Evolutionary conservation across 2,888 invertebrate genomes (phyloP), one percentile per base, ranked within the genome.

Genomic region (Spodoptera littoralis): DNA sequence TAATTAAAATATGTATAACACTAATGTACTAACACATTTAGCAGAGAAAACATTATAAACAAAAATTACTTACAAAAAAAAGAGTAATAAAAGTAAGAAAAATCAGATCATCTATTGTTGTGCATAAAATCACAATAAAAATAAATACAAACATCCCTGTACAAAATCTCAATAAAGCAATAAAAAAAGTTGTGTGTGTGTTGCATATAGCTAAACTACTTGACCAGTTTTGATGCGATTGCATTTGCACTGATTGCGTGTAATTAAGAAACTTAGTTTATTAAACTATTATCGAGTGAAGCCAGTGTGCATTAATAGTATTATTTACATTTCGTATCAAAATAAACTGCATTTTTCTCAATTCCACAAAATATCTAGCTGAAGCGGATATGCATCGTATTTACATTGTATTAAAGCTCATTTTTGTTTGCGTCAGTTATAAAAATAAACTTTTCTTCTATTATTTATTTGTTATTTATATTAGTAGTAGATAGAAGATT

Each of bases 371-470:
- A 27, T 63, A 65, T 59, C 12, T 45, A 53, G 56, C 53, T 46
- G 49, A 73, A 71, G 50, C 67, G 67, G 67, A 65, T 67, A 71
- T 73, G 71, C 65, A 67, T 67, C 60, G 24, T 76, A 60, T 71
- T 48, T 54, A 58, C 36, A 60, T 48, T 44, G 18, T 54, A 18
- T 76, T 76, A 76, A 76, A 76, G 66, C 73, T 61, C 9, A 56
- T 62, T 24, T 46, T 55, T 70, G 36, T 27, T 71, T 69, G 61
- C 55, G 56, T 74, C 22, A 45, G n/a, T 72, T 45, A 50, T 73
- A 46, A 66, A 66, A 65, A 65, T 67, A 55, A 43, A 11, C 9
- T 43, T 57, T 46, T 43, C 45, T 71, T 22, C 45, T 65, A 45
- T 36, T 54, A 54, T 2, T 36, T 36, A 50, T 43, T 67, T 41